Evolutionary conservation across 2,797 vertebrate genomes (phyloP), one percentile per base, ranked within the genome.

Genomic region (Otus scops): DNA sequence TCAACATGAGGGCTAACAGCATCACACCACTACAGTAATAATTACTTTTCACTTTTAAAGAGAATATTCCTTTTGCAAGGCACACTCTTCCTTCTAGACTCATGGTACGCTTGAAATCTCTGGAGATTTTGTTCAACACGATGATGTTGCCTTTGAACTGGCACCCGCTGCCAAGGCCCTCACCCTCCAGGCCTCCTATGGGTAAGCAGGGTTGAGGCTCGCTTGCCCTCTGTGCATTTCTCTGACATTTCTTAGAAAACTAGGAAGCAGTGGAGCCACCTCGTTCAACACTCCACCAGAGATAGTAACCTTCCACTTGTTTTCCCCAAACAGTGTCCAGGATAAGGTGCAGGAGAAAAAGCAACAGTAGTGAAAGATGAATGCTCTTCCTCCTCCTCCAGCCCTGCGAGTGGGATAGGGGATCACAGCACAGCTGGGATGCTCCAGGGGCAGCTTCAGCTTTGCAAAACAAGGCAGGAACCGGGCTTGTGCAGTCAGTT

Each of bases 391-490:
- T 45, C 34, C 45, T 83, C 32, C 50, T 50, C 21, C 56, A 76
- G 39, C 8, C 39, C 21, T 9, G 3, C 0, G 3, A 26, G 71
- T 6, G 9, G 47, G 23, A 65, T 14, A 17, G 27, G 13, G 21
- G 8, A 61, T n/a, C 10, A 28, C 30, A 51, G 19, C 3, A 0
- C 3, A 4, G 9, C 30, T 45, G 50, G 3, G 23, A 13, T 3
- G 4, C 30, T 70, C 32, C 60, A 74, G 59, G 14, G 32, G 20
- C 10, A 77, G 22, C 28, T 89, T 85, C 21, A 74, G 8, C 28
- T 69, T 74, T 71, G 43, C 26, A 26, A 47, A 83, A 63, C 17
- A 59, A 65, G 32, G 32, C 28, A 63, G 19, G 19, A 23, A 36
- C 9, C 8, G 48, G 30, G 21, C 28, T 34, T 41, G 13, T 34